These are phyloP conservation scores for Pseudochaenichthys georgianus DNA, from an alignment of 2,797 vertebrate genomes.

Conservation along the genomic window DNA sequence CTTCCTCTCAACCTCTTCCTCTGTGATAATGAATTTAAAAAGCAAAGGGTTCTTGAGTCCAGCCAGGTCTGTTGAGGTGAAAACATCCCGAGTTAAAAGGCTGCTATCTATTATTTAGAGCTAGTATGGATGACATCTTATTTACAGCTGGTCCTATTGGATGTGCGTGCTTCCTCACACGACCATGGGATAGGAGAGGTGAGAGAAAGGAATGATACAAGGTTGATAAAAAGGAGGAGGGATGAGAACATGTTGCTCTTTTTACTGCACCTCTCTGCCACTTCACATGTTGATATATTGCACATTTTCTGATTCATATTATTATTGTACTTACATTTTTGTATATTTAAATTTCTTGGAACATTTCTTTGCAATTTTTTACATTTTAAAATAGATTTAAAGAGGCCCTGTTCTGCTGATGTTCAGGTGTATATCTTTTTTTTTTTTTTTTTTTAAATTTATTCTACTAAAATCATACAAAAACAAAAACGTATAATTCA, in stretches of 20 bases:
- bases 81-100: conserved; percentile 58
- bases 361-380: too few species aligned
- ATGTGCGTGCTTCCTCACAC: conserved; percentile 5
- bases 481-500: too few species aligned
- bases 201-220: background rate
- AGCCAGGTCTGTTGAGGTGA: conserved; percentile 32
- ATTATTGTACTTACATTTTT: too few species aligned
- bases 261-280: too few species aligned
- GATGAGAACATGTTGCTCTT: background rate
- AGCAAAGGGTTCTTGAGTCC: conserved; percentile 44
- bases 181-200: background rate
- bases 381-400: too few species aligned
- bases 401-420: too few species aligned
- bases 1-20: conserved; percentile 24
- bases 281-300: too few species aligned
- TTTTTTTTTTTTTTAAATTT: too few species aligned
- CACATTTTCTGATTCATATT: too few species aligned
- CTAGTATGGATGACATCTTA: conserved; percentile 70
- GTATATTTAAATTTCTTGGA: too few species aligned
- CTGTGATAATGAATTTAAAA: conserved; percentile 44
- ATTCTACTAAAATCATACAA: too few species aligned
- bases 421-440: too few species aligned
- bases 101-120: conserved; percentile 57
- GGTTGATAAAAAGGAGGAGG: background rate
- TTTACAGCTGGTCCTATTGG: conserved; percentile 65